Conservation (phyloP, 2,888 invertebrate species). For the Cenopis cana region DNA sequence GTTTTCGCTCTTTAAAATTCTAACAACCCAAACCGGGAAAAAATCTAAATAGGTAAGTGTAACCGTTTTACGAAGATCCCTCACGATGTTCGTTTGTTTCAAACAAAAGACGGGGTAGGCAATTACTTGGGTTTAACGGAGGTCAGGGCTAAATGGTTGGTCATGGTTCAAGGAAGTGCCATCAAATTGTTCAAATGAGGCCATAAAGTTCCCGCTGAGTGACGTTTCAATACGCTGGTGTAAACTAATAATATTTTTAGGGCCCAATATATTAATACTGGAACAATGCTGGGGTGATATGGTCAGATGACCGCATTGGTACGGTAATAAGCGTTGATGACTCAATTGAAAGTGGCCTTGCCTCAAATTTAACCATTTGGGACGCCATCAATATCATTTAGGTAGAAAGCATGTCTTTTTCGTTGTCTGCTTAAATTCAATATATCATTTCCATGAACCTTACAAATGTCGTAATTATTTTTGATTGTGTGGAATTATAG, state of each 20-base stretch:
- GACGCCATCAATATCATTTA: slow-evolving; percentile 20
- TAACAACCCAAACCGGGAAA: slow-evolving; percentile 55
- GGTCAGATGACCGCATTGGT: slow-evolving; percentile 55
- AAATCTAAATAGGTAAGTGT: slow-evolving; percentile 56
- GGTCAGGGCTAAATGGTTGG: slow-evolving; percentile 60
- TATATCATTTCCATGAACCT: neutral
- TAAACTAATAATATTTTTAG: slow-evolving; percentile 78
- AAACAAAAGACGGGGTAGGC: slow-evolving; percentile 27
- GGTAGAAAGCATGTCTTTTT: neutral
- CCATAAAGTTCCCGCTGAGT: slow-evolving; percentile 76
- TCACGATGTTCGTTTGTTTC: slow-evolving; percentile 41
- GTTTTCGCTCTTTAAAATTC: slow-evolving; percentile 67
- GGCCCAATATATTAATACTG: slow-evolving; percentile 69
- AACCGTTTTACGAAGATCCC: slow-evolving; percentile 54
- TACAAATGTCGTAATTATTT: too few relatives aligned
- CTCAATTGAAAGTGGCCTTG: slow-evolving; percentile 29
- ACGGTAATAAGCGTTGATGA: slow-evolving; percentile 29
- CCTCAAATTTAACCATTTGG: slow-evolving; percentile 9
- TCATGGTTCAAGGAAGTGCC: slow-evolving; percentile 76
- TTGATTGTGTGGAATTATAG: too few relatives aligned
- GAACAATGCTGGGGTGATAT: slow-evolving; percentile 59
- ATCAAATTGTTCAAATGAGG: slow-evolving; percentile 76
- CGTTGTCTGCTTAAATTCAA: neutral
- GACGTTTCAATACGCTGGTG: slow-evolving; percentile 72
- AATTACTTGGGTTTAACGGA: slow-evolving; percentile 47